phyloP scores from a whole-genome alignment of 2,888 invertebrate species.

The Dasysyrphus albostriatus region DNA sequence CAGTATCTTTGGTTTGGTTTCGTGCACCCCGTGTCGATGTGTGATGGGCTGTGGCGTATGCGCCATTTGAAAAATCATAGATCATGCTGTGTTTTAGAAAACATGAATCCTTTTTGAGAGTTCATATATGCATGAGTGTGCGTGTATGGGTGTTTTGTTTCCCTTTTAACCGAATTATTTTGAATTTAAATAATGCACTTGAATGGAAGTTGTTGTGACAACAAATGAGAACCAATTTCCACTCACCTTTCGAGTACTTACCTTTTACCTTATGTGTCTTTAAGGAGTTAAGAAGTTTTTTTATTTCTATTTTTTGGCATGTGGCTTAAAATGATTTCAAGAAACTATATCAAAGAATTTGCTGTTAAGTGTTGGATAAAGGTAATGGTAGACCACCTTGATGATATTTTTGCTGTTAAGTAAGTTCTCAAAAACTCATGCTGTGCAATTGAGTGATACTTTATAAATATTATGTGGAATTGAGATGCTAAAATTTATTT shows the following conservation, averaged over 20 bases:
- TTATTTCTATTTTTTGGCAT: slow-evolving; percentile 28
- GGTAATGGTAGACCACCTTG: slow-evolving; percentile 68
- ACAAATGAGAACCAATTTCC: slow-evolving; percentile 52
- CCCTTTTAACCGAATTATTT: slow-evolving; percentile 22
- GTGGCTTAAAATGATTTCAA: slow-evolving; percentile 22
- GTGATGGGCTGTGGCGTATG: slow-evolving; percentile 51
- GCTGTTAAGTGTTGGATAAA: slow-evolving; percentile 21
- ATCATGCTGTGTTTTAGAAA: slow-evolving; percentile 66
- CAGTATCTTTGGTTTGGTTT: slow-evolving; percentile 16
- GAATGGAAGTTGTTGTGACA: slow-evolving; percentile 69
- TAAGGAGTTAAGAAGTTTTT: slow-evolving; percentile 17
- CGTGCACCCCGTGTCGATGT: slow-evolving; percentile 24
- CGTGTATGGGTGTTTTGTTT: slow-evolving; percentile 32
- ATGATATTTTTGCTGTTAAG: slow-evolving; percentile 25
- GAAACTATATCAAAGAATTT: slow-evolving; percentile 16
- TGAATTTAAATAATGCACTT: slow-evolving; percentile 68
- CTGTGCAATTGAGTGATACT: slow-evolving; percentile 47
- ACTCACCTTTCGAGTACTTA: slow-evolving; percentile 53
- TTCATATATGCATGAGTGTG: not conserved
- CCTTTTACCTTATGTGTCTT: not conserved
- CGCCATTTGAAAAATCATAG: slow-evolving; percentile 41
- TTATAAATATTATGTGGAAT: slow-evolving; percentile 9
- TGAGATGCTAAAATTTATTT: slow-evolving; percentile 24
- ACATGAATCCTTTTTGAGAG: slow-evolving; percentile 53
- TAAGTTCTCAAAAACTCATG: slow-evolving; percentile 24